Conservation (phyloP, 2,888 invertebrate genomes). For the Sphaerophoria taeniata region DNA sequence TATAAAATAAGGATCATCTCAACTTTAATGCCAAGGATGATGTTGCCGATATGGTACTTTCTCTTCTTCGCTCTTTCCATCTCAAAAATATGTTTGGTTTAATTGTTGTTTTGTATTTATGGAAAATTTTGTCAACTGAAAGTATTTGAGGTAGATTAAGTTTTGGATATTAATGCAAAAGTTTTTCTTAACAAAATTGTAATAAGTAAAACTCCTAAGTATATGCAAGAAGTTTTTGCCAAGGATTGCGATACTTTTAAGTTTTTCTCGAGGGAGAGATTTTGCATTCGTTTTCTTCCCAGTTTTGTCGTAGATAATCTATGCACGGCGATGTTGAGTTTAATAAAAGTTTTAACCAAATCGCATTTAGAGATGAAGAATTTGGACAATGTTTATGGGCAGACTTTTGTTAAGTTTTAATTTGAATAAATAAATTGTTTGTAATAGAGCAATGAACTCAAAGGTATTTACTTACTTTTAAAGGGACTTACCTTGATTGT, state of each 20-base stretch:
- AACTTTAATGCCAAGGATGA: conserved; percentile 1
- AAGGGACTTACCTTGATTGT: no score
- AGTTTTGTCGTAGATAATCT: conserved; percentile 46
- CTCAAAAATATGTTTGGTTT: conserved; percentile 28
- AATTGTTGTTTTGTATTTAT: conserved; percentile 62
- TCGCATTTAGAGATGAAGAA: conserved; percentile 25
- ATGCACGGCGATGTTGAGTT: conserved; percentile 35
- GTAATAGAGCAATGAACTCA: conserved; percentile 2
- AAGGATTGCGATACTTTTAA: conserved; percentile 48
- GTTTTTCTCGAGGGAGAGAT: conserved; percentile 57
- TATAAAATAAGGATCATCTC: conserved; percentile 49
- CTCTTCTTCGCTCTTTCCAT: background rate
- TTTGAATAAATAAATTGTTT: background rate
- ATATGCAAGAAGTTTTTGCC: conserved; percentile 50
- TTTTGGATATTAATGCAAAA: conserved; percentile 52
- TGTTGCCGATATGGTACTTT: conserved; percentile 56
- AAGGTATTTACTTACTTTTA: conserved; percentile 21
- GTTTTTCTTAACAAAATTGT: conserved; percentile 20
- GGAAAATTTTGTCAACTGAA: conserved; percentile 55
- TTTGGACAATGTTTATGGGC: background rate
- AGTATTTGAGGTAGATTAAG: conserved; percentile 47
- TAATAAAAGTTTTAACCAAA: conserved; percentile 70
- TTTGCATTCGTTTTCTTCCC: conserved; percentile 27
- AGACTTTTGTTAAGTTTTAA: background rate
- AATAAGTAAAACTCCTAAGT: background rate